Evolutionary conservation across 1,140 invertebrate genomes (phyloP), one percentile per base, ranked within the genome.

Genomic region (Leptinotarsa undecemlineata): DNA sequence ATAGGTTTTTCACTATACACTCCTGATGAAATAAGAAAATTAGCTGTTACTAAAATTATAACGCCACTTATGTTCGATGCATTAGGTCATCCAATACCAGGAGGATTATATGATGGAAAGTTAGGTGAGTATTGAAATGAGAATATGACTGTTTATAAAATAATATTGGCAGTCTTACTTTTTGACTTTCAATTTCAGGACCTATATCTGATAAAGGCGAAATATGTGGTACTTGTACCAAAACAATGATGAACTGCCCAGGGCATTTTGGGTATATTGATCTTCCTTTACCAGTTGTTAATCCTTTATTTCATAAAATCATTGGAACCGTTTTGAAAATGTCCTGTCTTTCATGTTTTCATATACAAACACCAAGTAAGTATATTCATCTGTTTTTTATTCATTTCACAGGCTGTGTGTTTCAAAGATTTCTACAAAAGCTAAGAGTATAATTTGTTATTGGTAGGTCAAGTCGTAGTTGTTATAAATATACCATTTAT

Each of bases 231-330:
- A 98, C 96, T 17, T 99, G 98, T 86, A 88, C 89, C 6, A 88
- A 92, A 74, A 88, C 86, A 75, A 81, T 88, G n/a, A 78, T 87
- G 14, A 86, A 90, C 73, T 99, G 98, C 86, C 90, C 92, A 1
- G 98, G 98, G 4, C 98, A 99, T 86, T 93, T 97, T 87, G 98
- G 98, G 0, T 95, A 98, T 82, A 98, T 99, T 75, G 92, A 93
- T 74, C 86, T 99, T n/a, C 94, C 96, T 3, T 85, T 98, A 4
- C 91, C 95, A 8, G 92, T 97, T 1, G 92, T 96, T 61, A 99
- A 99, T 90, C 97, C 98, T 4, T 80, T 99, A 47, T 96, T 97
- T 81, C 92, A 95, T 66, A 92, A 92, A 83, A 87, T 89, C 61
- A 86, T 98, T 17, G 90, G 87, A 74, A 89, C 86, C 0, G 81